phyloP scores from a whole-genome alignment of 1,140 invertebrate genomes.

The Artemia franciscana region DNA sequence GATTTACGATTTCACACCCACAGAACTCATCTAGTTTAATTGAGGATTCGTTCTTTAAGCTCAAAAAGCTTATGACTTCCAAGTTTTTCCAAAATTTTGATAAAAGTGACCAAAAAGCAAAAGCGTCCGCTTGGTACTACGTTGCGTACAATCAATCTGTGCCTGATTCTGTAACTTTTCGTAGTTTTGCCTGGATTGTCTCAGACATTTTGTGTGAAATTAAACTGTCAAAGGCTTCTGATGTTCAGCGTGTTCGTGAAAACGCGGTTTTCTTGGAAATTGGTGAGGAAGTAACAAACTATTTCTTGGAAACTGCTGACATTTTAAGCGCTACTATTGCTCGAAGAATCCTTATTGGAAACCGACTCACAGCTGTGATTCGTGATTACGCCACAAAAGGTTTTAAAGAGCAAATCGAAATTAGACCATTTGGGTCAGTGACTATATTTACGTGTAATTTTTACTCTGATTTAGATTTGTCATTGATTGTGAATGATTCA shows the following conservation, averaged over 20 bases:
- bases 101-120: background rate
- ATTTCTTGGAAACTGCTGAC: background rate
- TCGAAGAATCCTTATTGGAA: background rate
- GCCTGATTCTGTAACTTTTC: background rate
- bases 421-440: conserved; percentile 1
- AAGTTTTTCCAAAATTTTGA: background rate
- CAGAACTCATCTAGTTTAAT: background rate
- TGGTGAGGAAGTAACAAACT: background rate
- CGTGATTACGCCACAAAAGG: background rate
- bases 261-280: background rate
- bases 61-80: background rate
- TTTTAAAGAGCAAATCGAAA: no score
- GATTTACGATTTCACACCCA: background rate
- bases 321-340: background rate
- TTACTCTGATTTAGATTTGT: background rate
- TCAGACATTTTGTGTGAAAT: background rate
- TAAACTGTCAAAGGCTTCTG: background rate
- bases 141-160: background rate
- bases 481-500: background rate
- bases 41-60: background rate
- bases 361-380: background rate
- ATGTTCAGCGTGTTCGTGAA: background rate
- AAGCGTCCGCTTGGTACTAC: conserved; percentile 2
- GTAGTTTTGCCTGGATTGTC: conserved; percentile 1
- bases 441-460: background rate